Conservation (phyloP, 1,140 invertebrate species). For the Ooceraea biroi region DNA sequence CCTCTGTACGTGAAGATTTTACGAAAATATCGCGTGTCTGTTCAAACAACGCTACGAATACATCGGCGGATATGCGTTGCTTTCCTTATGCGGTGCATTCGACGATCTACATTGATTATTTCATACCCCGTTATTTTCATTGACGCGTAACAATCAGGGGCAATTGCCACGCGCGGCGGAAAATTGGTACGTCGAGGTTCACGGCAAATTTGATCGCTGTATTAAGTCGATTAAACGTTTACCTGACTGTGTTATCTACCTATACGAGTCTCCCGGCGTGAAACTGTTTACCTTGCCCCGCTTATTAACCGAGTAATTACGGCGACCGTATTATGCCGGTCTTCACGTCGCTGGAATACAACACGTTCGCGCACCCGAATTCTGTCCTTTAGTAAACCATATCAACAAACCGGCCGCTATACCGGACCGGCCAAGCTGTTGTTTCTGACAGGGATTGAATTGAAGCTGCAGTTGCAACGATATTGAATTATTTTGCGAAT, state of each 20-base stretch:
- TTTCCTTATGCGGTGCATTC: no score
- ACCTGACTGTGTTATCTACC: conserved; percentile 7
- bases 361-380: neutral
- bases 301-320: conserved; percentile 47
- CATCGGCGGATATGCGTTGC: no score
- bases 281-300: conserved; percentile 21
- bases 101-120: neutral
- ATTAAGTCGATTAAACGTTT: conserved; percentile 23
- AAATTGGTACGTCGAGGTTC: neutral
- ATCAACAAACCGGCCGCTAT: neutral
- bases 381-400: conserved; percentile 14
- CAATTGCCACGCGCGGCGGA: neutral
- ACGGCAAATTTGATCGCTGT: neutral
- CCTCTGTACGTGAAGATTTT: no score
- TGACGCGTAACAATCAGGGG: neutral
- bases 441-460: conserved; percentile 17
- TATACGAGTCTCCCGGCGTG: neutral
- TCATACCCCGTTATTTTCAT: neutral
- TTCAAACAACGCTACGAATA: no score
- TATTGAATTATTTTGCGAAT: neutral
- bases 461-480: neutral
- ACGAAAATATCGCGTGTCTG: no score
- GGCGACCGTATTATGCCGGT: conserved; percentile 17
- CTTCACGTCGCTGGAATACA: conserved; percentile 11
- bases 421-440: neutral